Evolutionary conservation across 2,113 vertebrate species (phyloP).

Genomic region (Sterrhoptilus dennistouni): DNA sequence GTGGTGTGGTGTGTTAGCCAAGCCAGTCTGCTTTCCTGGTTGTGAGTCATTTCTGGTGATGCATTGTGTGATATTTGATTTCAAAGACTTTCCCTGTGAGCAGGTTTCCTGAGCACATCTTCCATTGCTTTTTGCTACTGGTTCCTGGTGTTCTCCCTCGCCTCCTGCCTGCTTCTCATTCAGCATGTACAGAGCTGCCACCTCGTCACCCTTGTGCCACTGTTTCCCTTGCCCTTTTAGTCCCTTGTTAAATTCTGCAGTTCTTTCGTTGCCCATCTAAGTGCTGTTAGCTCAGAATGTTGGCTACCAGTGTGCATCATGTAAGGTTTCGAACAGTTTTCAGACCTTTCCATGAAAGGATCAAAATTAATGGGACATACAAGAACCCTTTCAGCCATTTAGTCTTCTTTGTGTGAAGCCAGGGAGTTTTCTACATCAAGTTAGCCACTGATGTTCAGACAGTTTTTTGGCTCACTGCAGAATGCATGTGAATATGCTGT

Average conservation of each 20-base stretch:
- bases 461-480: not conserved
- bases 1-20: constrained; percentile 9
- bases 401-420: not conserved
- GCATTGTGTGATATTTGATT: not conserved
- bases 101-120: not conserved
- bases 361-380: not conserved
- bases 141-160: not conserved
- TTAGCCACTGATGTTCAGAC: not conserved
- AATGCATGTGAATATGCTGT: not conserved
- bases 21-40: not conserved
- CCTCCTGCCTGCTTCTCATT: not conserved
- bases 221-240: not conserved
- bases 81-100: not conserved
- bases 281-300: not conserved
- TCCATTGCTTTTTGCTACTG: not conserved
- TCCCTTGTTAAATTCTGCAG: not conserved
- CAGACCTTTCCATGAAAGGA: not conserved
- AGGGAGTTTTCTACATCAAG: not conserved
- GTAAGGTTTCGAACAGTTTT: not conserved
- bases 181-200: not conserved
- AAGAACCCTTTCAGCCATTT: not conserved
- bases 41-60: not conserved
- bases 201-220: not conserved
- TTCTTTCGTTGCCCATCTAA: not conserved
- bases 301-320: not conserved